phyloP scores from a whole-genome alignment of 1,140 invertebrate genomes.

The Physella acuta region DNA sequence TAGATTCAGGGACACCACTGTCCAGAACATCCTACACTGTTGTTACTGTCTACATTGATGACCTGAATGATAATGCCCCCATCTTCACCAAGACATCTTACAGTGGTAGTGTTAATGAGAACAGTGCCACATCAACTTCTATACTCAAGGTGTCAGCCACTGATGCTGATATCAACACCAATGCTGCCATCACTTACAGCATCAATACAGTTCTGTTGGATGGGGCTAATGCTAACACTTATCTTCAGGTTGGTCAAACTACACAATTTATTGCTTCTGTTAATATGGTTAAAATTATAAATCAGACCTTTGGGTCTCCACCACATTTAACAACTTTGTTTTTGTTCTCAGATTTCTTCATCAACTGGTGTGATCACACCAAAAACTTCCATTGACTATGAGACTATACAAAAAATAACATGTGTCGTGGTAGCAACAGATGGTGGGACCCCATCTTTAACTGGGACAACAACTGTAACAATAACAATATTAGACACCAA shows the following conservation, averaged over 20 bases:
- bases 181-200: conserved; percentile 67
- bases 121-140: conserved; percentile 80
- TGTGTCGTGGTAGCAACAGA: conserved; percentile 84
- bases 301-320: too few species aligned
- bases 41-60: conserved; percentile 42
- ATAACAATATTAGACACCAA: conserved; percentile 82
- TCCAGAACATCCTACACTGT: conserved; percentile 28
- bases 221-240: conserved; percentile 41
- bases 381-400: conserved; percentile 77
- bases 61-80: conserved; percentile 56
- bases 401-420: conserved; percentile 76
- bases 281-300: background rate
- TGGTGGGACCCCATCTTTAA: conserved; percentile 82
- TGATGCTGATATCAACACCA: conserved; percentile 47
- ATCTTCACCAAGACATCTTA: conserved; percentile 60
- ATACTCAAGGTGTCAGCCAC: conserved; percentile 76
- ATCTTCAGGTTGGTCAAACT: conserved; percentile 76
- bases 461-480: conserved; percentile 79
- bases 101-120: conserved; percentile 76
- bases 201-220: conserved; percentile 71
- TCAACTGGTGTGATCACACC: conserved; percentile 72
- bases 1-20: conserved; percentile 27
- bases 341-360: conserved; percentile 59
- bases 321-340: too few species aligned
- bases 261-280: background rate